Base-by-base conservation (phyloP, 2,888 invertebrate species). In the Clistopyga incitator region DNA sequence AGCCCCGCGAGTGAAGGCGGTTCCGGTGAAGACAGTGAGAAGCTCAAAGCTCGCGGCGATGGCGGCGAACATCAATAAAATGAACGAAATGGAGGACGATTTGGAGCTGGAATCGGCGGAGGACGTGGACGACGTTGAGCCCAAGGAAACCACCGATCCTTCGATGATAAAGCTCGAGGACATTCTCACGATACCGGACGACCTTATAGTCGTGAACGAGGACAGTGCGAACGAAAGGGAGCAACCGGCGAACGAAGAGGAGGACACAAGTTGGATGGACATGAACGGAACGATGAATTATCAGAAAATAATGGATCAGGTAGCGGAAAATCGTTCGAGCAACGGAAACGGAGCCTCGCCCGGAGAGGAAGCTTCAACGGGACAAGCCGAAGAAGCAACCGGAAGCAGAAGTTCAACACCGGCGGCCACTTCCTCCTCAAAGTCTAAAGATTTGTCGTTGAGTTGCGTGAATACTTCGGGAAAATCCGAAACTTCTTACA, bases 11-110 rank as follows among this genome's bases (percentile, higher is more conserved):
- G 56, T 85, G 3, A 93, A 91, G 45, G 88, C 91, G 0, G 82
- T 93, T 13, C 92, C 93, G 0, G 4, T 89, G 0, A 90, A 91
- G 3, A 90, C 91, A n/a, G 82, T 91, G 42, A 89, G 92, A 64
- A 93, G 93, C 74, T 91, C 93, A 0, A 93, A 93, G 42, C 89
- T 93, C 0, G 90, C 90, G 3, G 93, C 93, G 0, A 93, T 93
- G 93, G 93, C 90, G 11, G 92, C 92, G 3, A 93, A 91, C 61
- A 90, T 93, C 85, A 91, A 90, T n/a, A 89, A 88, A 72, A 50
- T 82, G 59, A 82, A 84, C 15, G 87, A 90, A 15, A 8, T 56
- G 20, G 90, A 90, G 6, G 52, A 42, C 0, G 87, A 89, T 6
- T 72, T 50, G 15, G 87, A 90, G 15, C n/a, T 82, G 3, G 88